Conservation (phyloP, 1,140 invertebrate genomes). For the Chironomus tepperi region DNA sequence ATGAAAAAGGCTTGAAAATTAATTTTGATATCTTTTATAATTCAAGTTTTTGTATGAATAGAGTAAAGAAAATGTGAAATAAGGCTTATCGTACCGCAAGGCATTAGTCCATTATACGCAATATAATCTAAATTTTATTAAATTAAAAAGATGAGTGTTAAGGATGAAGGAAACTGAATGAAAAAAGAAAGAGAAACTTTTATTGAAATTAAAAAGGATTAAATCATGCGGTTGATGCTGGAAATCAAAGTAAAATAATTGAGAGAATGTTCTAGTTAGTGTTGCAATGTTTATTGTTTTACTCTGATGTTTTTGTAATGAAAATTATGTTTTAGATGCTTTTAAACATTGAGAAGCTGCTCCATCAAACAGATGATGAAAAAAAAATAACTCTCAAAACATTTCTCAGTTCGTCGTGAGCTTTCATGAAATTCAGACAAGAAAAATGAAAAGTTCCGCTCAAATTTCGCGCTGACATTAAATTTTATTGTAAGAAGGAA, state of each 20-base stretch:
- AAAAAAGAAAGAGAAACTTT: too few species aligned
- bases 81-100: neutral
- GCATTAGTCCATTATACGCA: neutral
- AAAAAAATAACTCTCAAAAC: neutral
- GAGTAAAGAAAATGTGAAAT: too few species aligned
- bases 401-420: neutral
- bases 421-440: neutral
- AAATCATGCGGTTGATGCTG: neutral
- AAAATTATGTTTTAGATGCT: neutral
- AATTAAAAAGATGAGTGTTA: neutral
- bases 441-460: neutral
- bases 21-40: too few species aligned
- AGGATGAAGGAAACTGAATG: neutral
- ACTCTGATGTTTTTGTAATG: neutral
- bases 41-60: too few species aligned
- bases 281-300: neutral
- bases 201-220: neutral
- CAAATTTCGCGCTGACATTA: neutral
- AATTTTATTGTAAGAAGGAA: neutral
- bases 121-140: neutral
- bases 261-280: too few species aligned
- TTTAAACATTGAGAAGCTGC: neutral
- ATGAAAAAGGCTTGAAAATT: too few species aligned
- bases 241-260: neutral
- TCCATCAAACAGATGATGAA: neutral